A percentile compares a stretch with the other conserved stretches of the same genome.
Conservation (phyloP, 2,797 vertebrate genomes). For the Bucorvus abyssinicus region DNA sequence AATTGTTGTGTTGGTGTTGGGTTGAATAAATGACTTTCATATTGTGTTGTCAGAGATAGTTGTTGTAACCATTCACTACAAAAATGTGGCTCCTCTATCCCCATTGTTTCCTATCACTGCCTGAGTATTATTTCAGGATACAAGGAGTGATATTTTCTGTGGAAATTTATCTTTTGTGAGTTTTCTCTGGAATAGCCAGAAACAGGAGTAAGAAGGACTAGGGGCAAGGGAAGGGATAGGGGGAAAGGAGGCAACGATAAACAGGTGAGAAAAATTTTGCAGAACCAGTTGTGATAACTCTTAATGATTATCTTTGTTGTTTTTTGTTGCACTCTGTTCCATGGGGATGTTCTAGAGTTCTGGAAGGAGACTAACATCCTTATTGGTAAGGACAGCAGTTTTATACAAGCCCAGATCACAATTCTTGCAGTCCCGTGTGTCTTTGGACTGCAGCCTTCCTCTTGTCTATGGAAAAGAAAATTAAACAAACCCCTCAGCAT, state of each 20-base stretch:
- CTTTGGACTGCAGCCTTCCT: background rate
- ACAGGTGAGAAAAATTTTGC: background rate
- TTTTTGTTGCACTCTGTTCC: background rate
- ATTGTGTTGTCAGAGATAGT: slow-evolving; percentile 46
- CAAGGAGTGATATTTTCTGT: background rate
- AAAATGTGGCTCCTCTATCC: slow-evolving; percentile 12
- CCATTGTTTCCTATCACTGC: slow-evolving; percentile 12
- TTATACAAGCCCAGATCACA: background rate
- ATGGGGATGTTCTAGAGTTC: background rate
- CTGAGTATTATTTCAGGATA: slow-evolving; percentile 10
- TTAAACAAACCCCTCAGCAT: background rate
- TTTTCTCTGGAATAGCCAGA: background rate
- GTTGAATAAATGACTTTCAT: slow-evolving; percentile 64
- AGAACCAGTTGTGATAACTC: background rate
- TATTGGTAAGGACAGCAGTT: background rate
- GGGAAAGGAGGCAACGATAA: background rate
- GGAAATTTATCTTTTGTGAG: background rate
- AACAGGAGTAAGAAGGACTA: background rate
- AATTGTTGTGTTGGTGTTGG: slow-evolving; percentile 31
- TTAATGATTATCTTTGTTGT: background rate
- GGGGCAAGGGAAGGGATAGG: background rate
- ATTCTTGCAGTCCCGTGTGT: background rate
- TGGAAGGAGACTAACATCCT: background rate
- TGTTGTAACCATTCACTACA: slow-evolving; percentile 50
- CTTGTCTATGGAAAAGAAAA: background rate